These are phyloP conservation scores for Dipodomys spectabilis DNA, from an alignment of 2,113 vertebrate genomes.

Conservation along the genomic window DNA sequence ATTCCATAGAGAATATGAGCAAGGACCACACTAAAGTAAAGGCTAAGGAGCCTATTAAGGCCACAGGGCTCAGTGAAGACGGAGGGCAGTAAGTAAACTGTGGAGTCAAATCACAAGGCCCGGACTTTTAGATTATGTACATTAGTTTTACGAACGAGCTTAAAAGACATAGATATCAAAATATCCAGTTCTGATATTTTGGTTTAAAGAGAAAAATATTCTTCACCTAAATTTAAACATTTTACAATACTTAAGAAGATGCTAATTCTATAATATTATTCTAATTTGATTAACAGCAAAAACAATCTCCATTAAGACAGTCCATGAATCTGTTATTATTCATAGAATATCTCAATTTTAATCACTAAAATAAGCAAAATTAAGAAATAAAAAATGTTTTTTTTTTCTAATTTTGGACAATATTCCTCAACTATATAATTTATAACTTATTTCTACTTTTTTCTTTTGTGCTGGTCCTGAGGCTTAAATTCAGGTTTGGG, in stretches of 20 bases:
- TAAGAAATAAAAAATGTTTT: neutral
- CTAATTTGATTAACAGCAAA: neutral
- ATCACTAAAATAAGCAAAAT: neutral
- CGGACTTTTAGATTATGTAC: neutral
- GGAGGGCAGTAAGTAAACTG: too few species aligned
- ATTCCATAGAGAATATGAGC: neutral
- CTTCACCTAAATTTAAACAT: neutral
- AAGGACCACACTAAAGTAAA: neutral
- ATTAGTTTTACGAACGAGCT: neutral
- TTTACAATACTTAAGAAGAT: constrained; percentile 17
- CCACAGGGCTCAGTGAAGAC: neutral
- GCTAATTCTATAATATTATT: constrained; percentile 30
- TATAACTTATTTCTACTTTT: neutral
- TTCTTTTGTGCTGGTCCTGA: too few species aligned
- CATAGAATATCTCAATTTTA: neutral
- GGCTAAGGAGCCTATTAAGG: neutral
- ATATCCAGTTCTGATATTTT: neutral
- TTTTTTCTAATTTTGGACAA: constrained; percentile 42
- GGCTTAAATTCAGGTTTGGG: too few species aligned
- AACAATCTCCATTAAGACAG: neutral
- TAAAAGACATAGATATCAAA: constrained; percentile 8
- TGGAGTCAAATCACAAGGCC: neutral
- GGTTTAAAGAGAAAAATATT: neutral
- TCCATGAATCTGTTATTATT: too few species aligned
- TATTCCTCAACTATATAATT: constrained; percentile 12